phyloP scores from a whole-genome alignment of 2,113 vertebrate genomes.

The Hoplias malabaricus region DNA sequence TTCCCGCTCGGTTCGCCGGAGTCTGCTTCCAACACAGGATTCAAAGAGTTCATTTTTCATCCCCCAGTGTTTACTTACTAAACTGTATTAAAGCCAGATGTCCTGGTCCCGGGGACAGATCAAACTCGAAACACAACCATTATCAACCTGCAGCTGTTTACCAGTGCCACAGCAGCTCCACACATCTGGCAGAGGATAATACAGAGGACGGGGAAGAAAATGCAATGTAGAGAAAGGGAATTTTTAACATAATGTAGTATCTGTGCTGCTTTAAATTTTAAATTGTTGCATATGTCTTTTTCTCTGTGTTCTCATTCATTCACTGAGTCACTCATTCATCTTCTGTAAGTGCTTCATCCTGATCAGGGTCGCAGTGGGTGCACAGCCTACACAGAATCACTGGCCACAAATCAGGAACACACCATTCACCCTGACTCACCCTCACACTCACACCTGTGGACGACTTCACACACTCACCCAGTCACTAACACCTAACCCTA shows the following conservation, averaged over 20 bases:
- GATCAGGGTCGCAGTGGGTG: no score
- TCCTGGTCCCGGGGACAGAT: slow-evolving; percentile 50
- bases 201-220: slow-evolving; percentile 2
- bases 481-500: no score
- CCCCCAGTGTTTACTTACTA: slow-evolving; percentile 54
- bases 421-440: no score
- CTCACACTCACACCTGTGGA: no score
- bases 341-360: no score
- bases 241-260: slow-evolving; percentile 12
- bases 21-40: slow-evolving; percentile 41
- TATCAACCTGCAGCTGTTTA: slow-evolving; percentile 60
- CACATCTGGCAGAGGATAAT: slow-evolving; percentile 56
- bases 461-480: no score
- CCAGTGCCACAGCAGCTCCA: slow-evolving; percentile 43
- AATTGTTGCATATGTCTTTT: no score
- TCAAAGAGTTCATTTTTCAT: slow-evolving; percentile 42
- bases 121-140: slow-evolving; percentile 63
- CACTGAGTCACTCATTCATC: no score
- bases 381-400: no score
- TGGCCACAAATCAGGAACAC: no score
- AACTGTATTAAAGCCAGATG: slow-evolving; percentile 70
- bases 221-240: slow-evolving; percentile 3
- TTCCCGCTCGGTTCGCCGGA: slow-evolving; percentile 4
- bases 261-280: no score
- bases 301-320: no score